These are phyloP conservation scores for Stegodyphus dumicola DNA, from an alignment of 1,140 invertebrate species.

Conservation along the genomic window DNA sequence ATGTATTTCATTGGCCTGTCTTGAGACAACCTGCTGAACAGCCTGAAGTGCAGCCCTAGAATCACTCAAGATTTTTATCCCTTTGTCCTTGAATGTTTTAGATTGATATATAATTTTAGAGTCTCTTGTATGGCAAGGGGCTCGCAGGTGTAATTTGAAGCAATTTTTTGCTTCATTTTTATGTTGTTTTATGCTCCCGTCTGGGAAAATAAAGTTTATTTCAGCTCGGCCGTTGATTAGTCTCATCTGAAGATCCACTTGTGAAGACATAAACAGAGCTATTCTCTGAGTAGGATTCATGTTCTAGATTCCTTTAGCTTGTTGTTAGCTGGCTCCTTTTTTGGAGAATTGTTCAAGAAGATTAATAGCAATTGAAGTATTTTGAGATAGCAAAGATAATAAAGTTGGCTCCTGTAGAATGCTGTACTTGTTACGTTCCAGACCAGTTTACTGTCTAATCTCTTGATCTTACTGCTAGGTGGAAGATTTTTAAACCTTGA, in stretches of 20 bases:
- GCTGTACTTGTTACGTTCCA: not conserved
- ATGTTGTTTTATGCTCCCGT: not conserved
- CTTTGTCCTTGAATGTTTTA: not conserved
- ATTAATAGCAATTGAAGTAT: not conserved
- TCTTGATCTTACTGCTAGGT: not conserved
- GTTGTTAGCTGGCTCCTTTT: not conserved
- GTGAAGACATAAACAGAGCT: not conserved
- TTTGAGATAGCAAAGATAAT: not conserved
- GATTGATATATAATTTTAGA: not conserved
- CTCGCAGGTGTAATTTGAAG: slow-evolving; percentile 7
- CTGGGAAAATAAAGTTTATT: not conserved
- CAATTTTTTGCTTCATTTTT: not conserved
- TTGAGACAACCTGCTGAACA: not conserved
- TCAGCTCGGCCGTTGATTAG: not conserved
- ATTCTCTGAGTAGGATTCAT: not conserved
- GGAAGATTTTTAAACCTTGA: not conserved
- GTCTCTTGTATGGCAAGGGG: not conserved
- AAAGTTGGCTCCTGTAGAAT: not conserved
- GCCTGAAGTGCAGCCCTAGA: not conserved
- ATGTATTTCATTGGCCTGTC: not conserved
- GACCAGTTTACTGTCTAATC: not conserved
- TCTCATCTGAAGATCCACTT: not conserved
- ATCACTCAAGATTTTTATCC: not conserved
- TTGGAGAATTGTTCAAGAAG: not conserved
- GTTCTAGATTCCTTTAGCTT: slow-evolving; percentile 6